Evolutionary conservation across 2,888 invertebrate genomes (phyloP), one percentile per base, ranked within the genome.

Genomic region (Dolichomitus sp.): DNA sequence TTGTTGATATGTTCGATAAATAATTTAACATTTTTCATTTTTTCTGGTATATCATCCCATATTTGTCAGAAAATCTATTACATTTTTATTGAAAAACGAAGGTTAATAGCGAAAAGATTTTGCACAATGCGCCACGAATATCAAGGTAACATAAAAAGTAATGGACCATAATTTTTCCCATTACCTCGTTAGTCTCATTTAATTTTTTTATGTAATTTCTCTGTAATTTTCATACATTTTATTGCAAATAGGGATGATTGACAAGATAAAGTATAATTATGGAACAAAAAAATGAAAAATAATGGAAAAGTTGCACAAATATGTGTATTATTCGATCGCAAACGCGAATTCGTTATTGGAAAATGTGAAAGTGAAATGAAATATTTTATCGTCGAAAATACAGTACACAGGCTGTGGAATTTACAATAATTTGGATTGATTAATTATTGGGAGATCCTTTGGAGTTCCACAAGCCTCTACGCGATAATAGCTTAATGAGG

Each of bases 401-500:
- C 48, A 48, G 14, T 17, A 17, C 4, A 6, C n/a, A 14, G 7
- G 1, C 3, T 48, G 17, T 48, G 6, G n/a, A 48, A 48, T n/a
- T 48, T 17, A n/a, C 4, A 48, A 48, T 48, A 48, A n/a, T 48
- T 45, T 48, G 0, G 14, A 48, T 48, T 48, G 9, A 37, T 9
- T 9, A 37, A 37, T 9, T 37, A 37, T 37, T 48, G 17, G 0
- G 48, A 48, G 1, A 17, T 5, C n/a, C 17, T 17, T 48, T 6
- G 17, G n/a, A 6, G 4, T 6, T 48, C 5, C 48, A 48, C n/a
- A n/a, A 59, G 59, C 7, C 54, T 17, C 30, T 9, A 14, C 69
- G 37, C 48, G 19, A n/a, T 54, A 54, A 54, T 54, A 30, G 40
- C 42, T 40, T 19, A 17, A 57, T 19, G 68, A 27, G 30, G 27